Percentiles rank a stretch among this genome's conserved stretches.
phyloP scores from a whole-genome alignment of 2,888 invertebrate species.

The Pyrocoelia pectoralis region DNA sequence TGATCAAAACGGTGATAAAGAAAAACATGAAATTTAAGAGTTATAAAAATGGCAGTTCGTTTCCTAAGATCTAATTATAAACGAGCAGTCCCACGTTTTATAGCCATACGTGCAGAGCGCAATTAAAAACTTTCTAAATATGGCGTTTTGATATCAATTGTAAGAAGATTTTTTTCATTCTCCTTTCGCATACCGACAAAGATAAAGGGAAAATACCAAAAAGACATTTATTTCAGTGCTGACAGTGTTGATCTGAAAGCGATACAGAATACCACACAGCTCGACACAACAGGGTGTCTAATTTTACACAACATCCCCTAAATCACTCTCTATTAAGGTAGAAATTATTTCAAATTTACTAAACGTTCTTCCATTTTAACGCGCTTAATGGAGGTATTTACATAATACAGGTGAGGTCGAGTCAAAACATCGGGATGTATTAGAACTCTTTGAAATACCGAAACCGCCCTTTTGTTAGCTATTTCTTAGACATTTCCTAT shows the following conservation, averaged over 20 bases:
- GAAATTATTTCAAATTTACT: conserved; percentile 42
- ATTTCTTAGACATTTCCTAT: conserved; percentile 49
- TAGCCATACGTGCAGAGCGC: background rate
- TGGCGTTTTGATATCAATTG: conserved; percentile 1
- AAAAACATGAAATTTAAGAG: conserved; percentile 4
- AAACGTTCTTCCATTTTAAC: conserved; percentile 54
- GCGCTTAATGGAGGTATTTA: conserved; percentile 59
- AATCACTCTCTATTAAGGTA: conserved; percentile 40
- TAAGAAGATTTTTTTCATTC: conserved; percentile 17
- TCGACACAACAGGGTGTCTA: conserved; percentile 53
- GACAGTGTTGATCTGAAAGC: conserved; percentile 57
- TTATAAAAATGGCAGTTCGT: background rate
- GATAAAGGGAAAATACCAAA: conserved; percentile 47
- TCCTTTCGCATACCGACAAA: conserved; percentile 51
- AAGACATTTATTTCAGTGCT: conserved; percentile 59
- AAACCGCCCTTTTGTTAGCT: conserved; percentile 46
- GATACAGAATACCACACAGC: conserved; percentile 59
- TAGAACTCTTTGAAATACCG: conserved; percentile 43
- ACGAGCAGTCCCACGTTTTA: background rate
- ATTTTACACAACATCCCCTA: conserved; percentile 40
- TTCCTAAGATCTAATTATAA: background rate
- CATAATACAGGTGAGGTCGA: conserved; percentile 58
- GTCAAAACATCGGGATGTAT: conserved; percentile 54
- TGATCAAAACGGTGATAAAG: conserved; percentile 13
- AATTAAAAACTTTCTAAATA: background rate